phyloP scores from a whole-genome alignment of 2,797 vertebrate genomes.

The Propithecus perrieri region DNA sequence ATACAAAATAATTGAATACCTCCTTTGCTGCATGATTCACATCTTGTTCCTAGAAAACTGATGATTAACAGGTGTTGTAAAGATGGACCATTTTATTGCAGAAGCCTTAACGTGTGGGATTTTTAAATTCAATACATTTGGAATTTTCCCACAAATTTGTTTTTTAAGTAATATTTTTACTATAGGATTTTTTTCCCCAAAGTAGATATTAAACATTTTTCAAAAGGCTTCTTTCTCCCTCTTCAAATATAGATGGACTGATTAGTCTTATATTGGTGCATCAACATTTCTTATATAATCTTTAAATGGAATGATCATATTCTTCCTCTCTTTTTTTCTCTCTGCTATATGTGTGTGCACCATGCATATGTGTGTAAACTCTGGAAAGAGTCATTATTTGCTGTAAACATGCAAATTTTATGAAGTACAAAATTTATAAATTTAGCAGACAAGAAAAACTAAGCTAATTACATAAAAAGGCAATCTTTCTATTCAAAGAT shows the following conservation, averaged over 20 bases:
- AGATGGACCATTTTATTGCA: neutral
- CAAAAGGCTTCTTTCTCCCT: neutral
- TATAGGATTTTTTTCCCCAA: neutral
- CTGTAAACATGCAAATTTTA: neutral
- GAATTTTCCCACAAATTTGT: neutral
- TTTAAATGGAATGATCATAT: neutral
- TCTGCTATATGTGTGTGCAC: neutral
- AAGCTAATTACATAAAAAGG: neutral
- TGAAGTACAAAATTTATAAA: neutral
- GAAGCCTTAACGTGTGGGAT: neutral
- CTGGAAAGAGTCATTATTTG: neutral
- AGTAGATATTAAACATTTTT: neutral
- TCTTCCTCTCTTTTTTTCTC: neutral
- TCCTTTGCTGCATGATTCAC: neutral
- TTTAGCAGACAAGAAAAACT: neutral
- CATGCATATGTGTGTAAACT: neutral
- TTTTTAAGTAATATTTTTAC: constrained; percentile 5
- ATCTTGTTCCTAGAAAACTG: neutral
- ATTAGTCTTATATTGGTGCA: neutral
- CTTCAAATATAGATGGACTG: neutral
- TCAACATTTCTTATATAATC: neutral
- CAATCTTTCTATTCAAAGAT: neutral
- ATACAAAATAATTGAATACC: neutral
- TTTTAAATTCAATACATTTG: neutral
- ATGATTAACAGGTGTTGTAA: neutral